These are phyloP conservation scores for Bettongia penicillata DNA, from an alignment of 2,113 vertebrate species.

Conservation along the genomic window DNA sequence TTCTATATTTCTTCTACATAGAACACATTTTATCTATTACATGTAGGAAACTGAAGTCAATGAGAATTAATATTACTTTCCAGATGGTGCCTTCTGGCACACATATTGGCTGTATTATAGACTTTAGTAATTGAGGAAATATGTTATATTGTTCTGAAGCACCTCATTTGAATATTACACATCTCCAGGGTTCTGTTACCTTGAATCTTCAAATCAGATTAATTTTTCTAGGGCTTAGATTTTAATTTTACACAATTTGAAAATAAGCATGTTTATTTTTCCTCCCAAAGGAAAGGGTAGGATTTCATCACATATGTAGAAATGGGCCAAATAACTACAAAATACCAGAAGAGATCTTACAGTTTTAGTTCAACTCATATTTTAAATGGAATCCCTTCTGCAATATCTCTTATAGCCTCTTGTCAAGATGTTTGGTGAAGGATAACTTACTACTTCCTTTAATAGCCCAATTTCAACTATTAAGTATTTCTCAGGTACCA, in stretches of 20 bases:
- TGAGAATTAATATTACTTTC: not conserved
- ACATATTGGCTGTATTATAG: not conserved
- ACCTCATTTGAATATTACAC: conserved; percentile 4
- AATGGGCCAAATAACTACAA: not conserved
- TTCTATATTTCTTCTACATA: not conserved
- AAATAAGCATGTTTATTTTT: not conserved
- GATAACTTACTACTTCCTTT: not conserved
- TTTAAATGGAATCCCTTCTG: not conserved
- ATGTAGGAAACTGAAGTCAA: not conserved
- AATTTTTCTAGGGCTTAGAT: not conserved
- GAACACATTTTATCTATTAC: not conserved
- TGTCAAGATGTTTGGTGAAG: not conserved
- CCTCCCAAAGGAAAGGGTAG: not conserved
- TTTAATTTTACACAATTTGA: not conserved
- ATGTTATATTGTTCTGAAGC: not conserved
- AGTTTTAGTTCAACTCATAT: not conserved
- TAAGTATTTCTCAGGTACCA: not conserved
- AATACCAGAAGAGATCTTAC: not conserved
- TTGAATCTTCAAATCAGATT: not conserved
- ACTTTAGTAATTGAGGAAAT: not conserved
- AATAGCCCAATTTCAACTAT: not conserved
- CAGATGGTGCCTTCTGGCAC: not conserved
- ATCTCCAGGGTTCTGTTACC: not conserved
- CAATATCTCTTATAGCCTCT: not conserved
- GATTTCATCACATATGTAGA: not conserved